These are phyloP conservation scores for Physocephala rufipes DNA, from an alignment of 2,888 invertebrate genomes.

Conservation along the genomic window DNA sequence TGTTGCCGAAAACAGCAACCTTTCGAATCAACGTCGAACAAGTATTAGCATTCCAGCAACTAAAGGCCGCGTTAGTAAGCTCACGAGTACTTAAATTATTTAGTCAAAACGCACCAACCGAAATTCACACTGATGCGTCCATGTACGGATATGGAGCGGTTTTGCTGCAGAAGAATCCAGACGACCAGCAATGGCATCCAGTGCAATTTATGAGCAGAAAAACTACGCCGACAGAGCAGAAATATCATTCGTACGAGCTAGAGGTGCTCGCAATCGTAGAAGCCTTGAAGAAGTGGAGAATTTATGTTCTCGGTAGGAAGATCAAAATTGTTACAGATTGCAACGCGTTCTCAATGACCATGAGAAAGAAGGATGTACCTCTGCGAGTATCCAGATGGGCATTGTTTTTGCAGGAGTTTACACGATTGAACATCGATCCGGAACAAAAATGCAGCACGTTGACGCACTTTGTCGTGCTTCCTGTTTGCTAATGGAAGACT, in stretches of 20 bases:
- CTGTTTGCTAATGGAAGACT: constrained; percentile 23
- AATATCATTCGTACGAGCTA: constrained; percentile 31
- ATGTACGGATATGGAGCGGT: constrained; percentile 29
- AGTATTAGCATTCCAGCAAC: constrained; percentile 20
- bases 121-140: constrained; percentile 33
- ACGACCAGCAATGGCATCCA: constrained; percentile 27
- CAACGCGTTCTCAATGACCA: constrained; percentile 53
- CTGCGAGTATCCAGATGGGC: constrained; percentile 26
- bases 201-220: constrained; percentile 39
- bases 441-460: constrained; percentile 26
- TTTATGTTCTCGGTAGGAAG: constrained; percentile 24
- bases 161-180: constrained; percentile 11
- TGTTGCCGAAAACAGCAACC: constrained; percentile 33
- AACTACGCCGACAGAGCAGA: constrained; percentile 35
- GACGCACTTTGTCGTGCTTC: constrained; percentile 14
- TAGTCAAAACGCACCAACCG: constrained; percentile 30
- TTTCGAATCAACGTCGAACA: constrained; percentile 39
- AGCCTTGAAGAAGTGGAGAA: constrained; percentile 33
- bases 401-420: constrained; percentile 30
- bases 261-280: constrained; percentile 34
- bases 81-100: constrained; percentile 31
- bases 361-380: constrained; percentile 50
- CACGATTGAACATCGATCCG: neutral
- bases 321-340: constrained; percentile 39
- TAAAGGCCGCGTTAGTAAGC: constrained; percentile 25